Base-by-base conservation (phyloP, 1,140 invertebrate genomes). In the Catajapyx aquilonaris region DNA sequence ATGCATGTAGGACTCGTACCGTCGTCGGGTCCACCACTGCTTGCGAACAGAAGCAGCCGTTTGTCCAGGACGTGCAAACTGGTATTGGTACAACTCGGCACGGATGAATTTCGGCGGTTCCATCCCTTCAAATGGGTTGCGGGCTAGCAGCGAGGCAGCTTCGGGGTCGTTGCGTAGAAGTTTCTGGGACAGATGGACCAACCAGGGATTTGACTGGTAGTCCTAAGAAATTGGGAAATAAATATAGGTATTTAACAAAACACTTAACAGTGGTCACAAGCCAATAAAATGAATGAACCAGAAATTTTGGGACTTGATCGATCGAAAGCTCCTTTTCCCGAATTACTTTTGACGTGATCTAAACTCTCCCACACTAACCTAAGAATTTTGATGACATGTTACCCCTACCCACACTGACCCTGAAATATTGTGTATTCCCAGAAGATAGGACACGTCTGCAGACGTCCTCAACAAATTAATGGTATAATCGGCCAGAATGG, bases 91-190 rank as follows among this genome's bases (percentile, higher is more conserved):
- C 7, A 9, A 28, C 13, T 7, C 13, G 7, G 23, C 23, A 9
- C 23, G 23, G 13, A 28, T 28, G 23, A 9, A 28, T 28, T 42
- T 54, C 37, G 59, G 59, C 2, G 59, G 57, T 10, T 46, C 18
- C 39, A 39, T 48, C 9, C 47, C 49, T 30, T 51, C 36, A 48
- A 62, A 62, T 18, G 59, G 59, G 44, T 62, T 62, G 34, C 50
- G 28, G 11, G 37, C 46, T 21, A 60, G 52, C 5, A 61, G 47
- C 17, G 48, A 45, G 4, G 45, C 45, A 20, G 49, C 48, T 25
- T 43, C 46, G 38, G 48, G 34, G 44, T 60, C 57, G 48, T 61
- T 61, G 0, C 44, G 42, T 20, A 61, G 44, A 18, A 61, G 43
- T 37, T 62, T 60, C 0, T 48, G 52, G 15, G 46, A 49, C 17